Conservation (phyloP, 2,113 vertebrate genomes). For the Lipophrys pholis region DNA sequence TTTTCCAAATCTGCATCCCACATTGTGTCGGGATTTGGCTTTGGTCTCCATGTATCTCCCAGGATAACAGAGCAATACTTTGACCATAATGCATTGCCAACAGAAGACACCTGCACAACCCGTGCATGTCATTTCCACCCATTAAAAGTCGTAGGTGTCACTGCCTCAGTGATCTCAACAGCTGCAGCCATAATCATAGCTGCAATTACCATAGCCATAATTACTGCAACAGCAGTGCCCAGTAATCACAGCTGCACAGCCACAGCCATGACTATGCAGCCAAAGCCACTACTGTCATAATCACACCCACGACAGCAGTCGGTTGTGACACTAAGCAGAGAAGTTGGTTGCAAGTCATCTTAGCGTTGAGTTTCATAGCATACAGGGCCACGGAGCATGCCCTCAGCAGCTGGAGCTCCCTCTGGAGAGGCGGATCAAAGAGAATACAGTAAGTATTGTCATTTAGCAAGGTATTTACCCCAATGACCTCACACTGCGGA, state of each 20-base stretch:
- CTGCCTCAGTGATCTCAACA: slow-evolving; percentile 2
- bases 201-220: not conserved
- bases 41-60: not conserved
- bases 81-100: not conserved
- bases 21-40: too few relatives aligned
- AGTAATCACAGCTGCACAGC: not conserved
- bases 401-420: not conserved
- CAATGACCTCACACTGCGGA: not conserved
- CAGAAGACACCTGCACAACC: not conserved
- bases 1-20: not conserved
- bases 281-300: not conserved
- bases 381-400: not conserved
- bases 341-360: not conserved
- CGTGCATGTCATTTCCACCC: not conserved
- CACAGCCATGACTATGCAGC: not conserved
- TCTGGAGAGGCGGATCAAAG: not conserved
- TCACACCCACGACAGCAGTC: not conserved
- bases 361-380: not conserved
- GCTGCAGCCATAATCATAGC: not conserved
- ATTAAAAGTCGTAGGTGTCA: not conserved
- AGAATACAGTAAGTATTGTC: not conserved
- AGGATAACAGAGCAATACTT: not conserved
- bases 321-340: not conserved
- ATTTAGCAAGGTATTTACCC: not conserved
- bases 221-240: not conserved